phyloP scores from a whole-genome alignment of 2,888 invertebrate genomes.

The Macaria liturata region DNA sequence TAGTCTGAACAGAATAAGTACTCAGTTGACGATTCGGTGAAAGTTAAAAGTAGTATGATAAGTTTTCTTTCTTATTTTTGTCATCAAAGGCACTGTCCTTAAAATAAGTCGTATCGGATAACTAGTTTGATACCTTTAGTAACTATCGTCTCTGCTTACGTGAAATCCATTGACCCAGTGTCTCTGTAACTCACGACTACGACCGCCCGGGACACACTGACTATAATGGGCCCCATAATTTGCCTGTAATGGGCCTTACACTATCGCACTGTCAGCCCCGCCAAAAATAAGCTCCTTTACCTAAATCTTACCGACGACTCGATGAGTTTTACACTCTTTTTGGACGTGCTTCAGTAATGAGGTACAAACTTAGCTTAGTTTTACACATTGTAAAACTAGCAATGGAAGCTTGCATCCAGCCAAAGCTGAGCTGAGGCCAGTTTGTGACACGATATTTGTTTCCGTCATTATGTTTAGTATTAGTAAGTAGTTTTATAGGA shows the following conservation, averaged over 20 bases:
- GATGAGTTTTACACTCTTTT: constrained; percentile 26
- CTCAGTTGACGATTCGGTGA: too few species aligned
- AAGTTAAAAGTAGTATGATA: too few species aligned
- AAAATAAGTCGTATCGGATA: too few species aligned
- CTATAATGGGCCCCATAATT: constrained; percentile 79
- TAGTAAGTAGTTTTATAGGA: too few species aligned
- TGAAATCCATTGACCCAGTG: constrained; percentile 75
- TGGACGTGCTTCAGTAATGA: constrained; percentile 8
- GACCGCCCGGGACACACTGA: constrained; percentile 71
- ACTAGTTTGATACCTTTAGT: too few species aligned
- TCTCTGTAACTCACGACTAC: constrained; percentile 69
- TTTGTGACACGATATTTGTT: too few species aligned
- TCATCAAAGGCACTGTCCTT: too few species aligned
- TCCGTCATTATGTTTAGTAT: too few species aligned
- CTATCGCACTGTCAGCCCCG: constrained; percentile 79
- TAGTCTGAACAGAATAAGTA: too few species aligned
- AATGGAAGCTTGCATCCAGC: too few species aligned
- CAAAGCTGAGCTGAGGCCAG: too few species aligned
- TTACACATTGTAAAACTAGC: not conserved
- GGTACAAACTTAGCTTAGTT: not conserved
- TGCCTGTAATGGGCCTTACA: constrained; percentile 80
- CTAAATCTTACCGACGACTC: constrained; percentile 51
- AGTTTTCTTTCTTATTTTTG: too few species aligned
- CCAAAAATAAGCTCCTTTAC: constrained; percentile 75
- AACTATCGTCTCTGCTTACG: constrained; percentile 15